A percentile compares a stretch with the other conserved stretches of the same genome.
Conservation (phyloP, 2,888 invertebrate species). For the Pristionchus entomophagus region DNA sequence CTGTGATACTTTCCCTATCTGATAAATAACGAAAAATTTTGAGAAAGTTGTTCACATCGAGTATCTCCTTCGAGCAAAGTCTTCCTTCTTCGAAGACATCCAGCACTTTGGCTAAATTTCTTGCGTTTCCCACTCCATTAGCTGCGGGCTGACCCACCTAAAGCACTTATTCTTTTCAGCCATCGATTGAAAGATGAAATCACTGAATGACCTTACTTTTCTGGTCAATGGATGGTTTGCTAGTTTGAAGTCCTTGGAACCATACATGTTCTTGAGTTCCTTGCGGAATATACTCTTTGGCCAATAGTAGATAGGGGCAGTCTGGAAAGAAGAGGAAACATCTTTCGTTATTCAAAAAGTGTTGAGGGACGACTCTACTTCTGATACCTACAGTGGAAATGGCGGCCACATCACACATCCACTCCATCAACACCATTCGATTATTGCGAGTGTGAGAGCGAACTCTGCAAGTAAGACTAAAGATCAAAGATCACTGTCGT, state of each 20-base stretch:
- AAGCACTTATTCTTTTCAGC: not conserved
- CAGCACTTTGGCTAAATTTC: not conserved
- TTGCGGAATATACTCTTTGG: slow-evolving; percentile 11
- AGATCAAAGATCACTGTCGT: not conserved
- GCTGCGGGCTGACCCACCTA: not conserved
- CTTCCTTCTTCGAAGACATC: slow-evolving; percentile 3
- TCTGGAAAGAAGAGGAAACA: not conserved
- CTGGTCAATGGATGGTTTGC: slow-evolving; percentile 30
- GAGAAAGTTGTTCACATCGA: not conserved
- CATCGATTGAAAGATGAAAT: not conserved
- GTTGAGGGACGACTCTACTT: too few species aligned
- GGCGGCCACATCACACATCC: slow-evolving; percentile 23
- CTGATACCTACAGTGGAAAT: not conserved
- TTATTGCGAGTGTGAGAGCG: slow-evolving; percentile 19
- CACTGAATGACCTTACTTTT: not conserved
- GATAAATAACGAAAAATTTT: too few species aligned
- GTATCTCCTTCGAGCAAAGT: not conserved
- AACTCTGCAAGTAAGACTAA: not conserved
- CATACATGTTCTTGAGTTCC: not conserved
- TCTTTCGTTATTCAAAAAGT: too few species aligned
- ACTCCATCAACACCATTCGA: not conserved
- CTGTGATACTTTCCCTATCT: too few species aligned
- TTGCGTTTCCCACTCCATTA: slow-evolving; percentile 21
- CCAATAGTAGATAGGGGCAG: slow-evolving; percentile 2
- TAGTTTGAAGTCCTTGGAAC: slow-evolving; percentile 15